These are phyloP conservation scores for Epinephelus cyanopodus DNA, from an alignment of 2,113 vertebrate species.

Conservation along the genomic window DNA sequence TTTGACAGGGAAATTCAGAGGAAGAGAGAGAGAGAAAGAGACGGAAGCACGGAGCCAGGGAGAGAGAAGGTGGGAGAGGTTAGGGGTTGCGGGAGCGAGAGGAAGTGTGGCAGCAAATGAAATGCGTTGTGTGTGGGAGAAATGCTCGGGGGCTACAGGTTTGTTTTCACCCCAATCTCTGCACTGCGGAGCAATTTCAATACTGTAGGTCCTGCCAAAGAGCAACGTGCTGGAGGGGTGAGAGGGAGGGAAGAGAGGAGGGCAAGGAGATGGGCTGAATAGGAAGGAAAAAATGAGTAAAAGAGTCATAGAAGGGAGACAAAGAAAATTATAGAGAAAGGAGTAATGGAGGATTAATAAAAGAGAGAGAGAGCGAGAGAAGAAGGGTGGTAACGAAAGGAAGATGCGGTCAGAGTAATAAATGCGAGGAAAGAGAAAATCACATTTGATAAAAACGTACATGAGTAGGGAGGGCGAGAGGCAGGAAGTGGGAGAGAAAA, in stretches of 20 bases:
- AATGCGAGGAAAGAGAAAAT: not conserved
- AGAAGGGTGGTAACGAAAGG: not conserved
- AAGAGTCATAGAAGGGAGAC: slow-evolving; percentile 1
- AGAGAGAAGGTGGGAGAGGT: slow-evolving; percentile 35
- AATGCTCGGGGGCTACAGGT: slow-evolving; percentile 48
- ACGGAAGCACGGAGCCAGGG: not conserved
- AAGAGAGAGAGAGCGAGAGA: not conserved
- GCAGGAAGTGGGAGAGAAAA: slow-evolving; percentile 11
- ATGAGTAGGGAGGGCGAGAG: slow-evolving; percentile 4
- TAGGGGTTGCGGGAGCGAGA: slow-evolving; percentile 28
- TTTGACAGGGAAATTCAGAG: slow-evolving; percentile 65
- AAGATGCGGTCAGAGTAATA: slow-evolving; percentile 12
- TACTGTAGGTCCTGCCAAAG: slow-evolving; percentile 53
- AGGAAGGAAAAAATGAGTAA: slow-evolving; percentile 6
- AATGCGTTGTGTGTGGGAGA: slow-evolving; percentile 73
- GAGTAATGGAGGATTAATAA: not conserved
- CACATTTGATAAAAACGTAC: slow-evolving; percentile 3
- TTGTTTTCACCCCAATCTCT: slow-evolving; percentile 64
- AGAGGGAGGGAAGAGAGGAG: not conserved
- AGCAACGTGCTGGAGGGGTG: slow-evolving; percentile 34
- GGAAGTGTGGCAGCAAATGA: slow-evolving; percentile 74
- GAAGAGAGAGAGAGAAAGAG: slow-evolving; percentile 30
- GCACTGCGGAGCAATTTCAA: slow-evolving; percentile 70
- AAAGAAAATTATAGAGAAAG: not conserved
- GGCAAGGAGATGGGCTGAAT: not conserved